Base-by-base conservation (phyloP, 2,888 invertebrate species). In the Tenthredo notha region DNA sequence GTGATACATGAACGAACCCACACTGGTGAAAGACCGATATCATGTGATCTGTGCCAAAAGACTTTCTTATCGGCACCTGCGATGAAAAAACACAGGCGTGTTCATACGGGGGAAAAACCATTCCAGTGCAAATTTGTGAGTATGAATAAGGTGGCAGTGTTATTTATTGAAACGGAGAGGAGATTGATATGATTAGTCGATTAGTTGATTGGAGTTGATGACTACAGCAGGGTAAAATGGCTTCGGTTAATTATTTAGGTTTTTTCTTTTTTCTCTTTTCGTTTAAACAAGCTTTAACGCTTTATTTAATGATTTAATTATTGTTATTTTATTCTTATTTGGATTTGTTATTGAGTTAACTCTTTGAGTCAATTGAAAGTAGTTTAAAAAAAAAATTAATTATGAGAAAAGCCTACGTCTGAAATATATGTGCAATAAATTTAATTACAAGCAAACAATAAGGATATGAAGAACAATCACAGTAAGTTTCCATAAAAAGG, bases 1-100 rank as follows among this genome's bases (percentile, higher is more conserved):
- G 94, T 95, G 90, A 94, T 96, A 86, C 96, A 96, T 88, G 94
- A 95, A 85, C 94, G 96, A 67, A 96, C 96, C 15, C 96, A 97
- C 91, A 96, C 96, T 84, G 96, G 96, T 93, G 94, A 95, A 86
- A 91, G 93, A 87, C 96, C 96, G 6, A 97, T 95, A 89, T 95
- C 95, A 86, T 97, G 97, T 92, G 96, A 97, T 90, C 93, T 96
- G 86, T 97, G 97, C 90, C 95, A 96, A 0, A 96, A 96, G 91
- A 94, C 95, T 85, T 97, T 97, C 88, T 95, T 96, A 33, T 96
- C 97, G 0, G 95, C 96, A 88, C 96, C 96, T 33, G 97, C 97
- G 0, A 95, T 97, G 92, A 96, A 96, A 89, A 97, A 97, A 91
- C 97, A 97, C 93, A 88, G 95, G 89, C 87, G 95, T 15, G 91